Base-by-base conservation (phyloP, 2,797 vertebrate genomes). In the Myotis myotis region DNA sequence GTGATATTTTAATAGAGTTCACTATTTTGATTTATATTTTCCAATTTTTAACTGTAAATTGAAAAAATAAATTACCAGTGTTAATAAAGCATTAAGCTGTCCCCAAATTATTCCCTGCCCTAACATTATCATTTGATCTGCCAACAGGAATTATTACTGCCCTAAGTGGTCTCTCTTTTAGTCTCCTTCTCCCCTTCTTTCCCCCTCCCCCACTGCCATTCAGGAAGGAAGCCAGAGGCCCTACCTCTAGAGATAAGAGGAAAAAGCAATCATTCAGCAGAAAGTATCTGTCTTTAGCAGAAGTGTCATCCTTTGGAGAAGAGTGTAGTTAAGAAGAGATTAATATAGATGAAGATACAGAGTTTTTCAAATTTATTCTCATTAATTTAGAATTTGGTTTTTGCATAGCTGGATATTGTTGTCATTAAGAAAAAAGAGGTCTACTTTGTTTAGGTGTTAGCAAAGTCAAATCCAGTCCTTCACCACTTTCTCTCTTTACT, bases 171-270 rank as follows among this genome's bases (percentile, higher is more conserved):
- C 75, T 94, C 23, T 79, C 33, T 85, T 72, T 87, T 62, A 57
- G 4, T 81, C 6, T 49, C 76, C 8, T 17, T 22, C 10, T 86
- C 3, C 38, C 23, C 36, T 25, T 53, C 70, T 55, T 4, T 25
- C 23, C 19, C 71, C 81, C 30, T 17, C 57, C 60, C 60, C 72
- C 49, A 78, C 19, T 51, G 55, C 41, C 13, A 41, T 89, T 92
- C 19, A 36, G 84, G 87, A 96, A 94, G 91, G 93, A 97, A 97
- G 86, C 80, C 72, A 66, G 87, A 74, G 68, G 89, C 62, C 82
- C 74, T 68, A 53, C 75, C 62, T 89, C 78, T 87, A 83, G 76
- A 93, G 89, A 93, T 92, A 90, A 38, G 41, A 87, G 76, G 76
- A 74, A 93, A 92, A 93, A 95, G 41, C 79, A 76, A 3, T 87